Evolutionary conservation across 2,888 invertebrate genomes (phyloP), one percentile per base, ranked within the genome.

Genomic region (Acleris literana): DNA sequence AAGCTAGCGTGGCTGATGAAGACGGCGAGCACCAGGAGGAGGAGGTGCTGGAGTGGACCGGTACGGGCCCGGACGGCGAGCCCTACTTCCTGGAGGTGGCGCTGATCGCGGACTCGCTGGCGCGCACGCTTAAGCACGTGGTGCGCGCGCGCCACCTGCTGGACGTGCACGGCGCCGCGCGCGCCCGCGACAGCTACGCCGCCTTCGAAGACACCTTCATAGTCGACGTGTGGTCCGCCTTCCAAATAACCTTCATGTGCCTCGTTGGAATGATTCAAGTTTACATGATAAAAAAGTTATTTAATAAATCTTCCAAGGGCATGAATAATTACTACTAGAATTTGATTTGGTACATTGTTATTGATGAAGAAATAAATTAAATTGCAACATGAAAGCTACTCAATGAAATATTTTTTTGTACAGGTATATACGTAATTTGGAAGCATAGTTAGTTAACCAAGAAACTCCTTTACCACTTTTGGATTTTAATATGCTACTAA

Each of bases 101-200:
- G 66, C 86, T 93, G 69, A 94, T 95, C 70, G 93, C 95, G 82
- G 94, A 94, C 67, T 93, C 95, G 3, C 87, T 97, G 65, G 94
- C 94, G 25, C 93, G 93, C 64, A 95, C 96, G 13, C 91, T 95
- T 25, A 86, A 86, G 59, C 93, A 94, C 75, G 87, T 97, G 64
- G 92, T 93, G 9, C 94, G 94, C 78, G 94, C 95, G 0, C 90
- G 95, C 55, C 95, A 94, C 76, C 79, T 95, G 68, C 94, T 96
- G 76, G 95, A 96, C 73, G 78, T 94, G 67, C 91, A 97, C 68
- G 94, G 95, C 60, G 96, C 96, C 0, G 93, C 93, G 67, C 97
- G 97, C 84, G 95, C 97, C 0, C 90, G 97, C n/a, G 98, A 98
- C 83, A 94, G 96, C 60, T 96, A 97, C 81, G 78, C 96, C 4